Percentiles rank a stretch among this genome's conserved stretches.
phyloP scores from a whole-genome alignment of 2,797 vertebrate species.

The Orestias chungarensis region DNA sequence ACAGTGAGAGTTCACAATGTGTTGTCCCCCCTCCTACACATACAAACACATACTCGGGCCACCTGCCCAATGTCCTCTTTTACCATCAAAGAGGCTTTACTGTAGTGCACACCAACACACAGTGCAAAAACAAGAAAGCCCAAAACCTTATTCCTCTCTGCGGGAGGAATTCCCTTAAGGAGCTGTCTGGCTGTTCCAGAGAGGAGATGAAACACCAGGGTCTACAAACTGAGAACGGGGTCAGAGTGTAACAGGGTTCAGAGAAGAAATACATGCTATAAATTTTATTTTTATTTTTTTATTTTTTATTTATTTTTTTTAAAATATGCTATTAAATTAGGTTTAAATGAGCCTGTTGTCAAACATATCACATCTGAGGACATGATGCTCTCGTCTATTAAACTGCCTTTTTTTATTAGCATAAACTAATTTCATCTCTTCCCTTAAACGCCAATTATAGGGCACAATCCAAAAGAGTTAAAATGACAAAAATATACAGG shows the following conservation, averaged over 20 bases:
- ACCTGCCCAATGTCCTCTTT: conserved; percentile 56
- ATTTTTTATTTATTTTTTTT: too few species aligned
- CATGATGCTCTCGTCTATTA: not conserved
- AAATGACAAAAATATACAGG: not conserved
- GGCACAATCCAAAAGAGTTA: too few species aligned
- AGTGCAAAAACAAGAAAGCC: conserved; percentile 36
- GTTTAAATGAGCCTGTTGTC: not conserved
- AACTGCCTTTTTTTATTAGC: too few species aligned
- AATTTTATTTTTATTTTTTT: not conserved
- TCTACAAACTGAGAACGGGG: conserved; percentile 35
- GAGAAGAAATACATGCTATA: conserved; percentile 16
- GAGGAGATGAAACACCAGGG: conserved; percentile 45
- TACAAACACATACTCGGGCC: conserved; percentile 66
- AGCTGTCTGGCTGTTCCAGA: conserved; percentile 40
- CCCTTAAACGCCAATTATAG: not conserved
- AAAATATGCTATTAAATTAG: not conserved
- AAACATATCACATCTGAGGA: not conserved
- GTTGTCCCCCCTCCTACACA: conserved; percentile 60
- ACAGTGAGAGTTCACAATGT: conserved; percentile 77
- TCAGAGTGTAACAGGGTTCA: conserved; percentile 29
- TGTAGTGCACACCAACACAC: conserved; percentile 24
- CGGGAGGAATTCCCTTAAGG: conserved; percentile 76
- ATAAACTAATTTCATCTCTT: not conserved
- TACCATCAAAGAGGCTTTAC: conserved; percentile 66
- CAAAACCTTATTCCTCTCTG: conserved; percentile 74